Evolutionary conservation across 2,113 vertebrate genomes (phyloP).

Genomic region (Helogale parvula): DNA sequence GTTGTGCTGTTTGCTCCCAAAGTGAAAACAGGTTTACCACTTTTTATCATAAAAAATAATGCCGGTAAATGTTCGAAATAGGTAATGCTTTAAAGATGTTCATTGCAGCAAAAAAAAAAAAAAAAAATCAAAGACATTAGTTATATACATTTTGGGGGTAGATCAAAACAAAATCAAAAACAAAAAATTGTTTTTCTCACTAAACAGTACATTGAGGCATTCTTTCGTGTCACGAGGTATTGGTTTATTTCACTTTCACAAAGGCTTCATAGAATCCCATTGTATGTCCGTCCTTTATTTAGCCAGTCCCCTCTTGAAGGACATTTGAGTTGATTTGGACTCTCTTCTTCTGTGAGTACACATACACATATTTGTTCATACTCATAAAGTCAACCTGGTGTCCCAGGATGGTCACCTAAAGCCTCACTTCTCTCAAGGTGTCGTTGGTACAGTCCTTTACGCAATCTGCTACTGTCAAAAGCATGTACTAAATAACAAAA

Average conservation of each 20-base stretch:
- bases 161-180: neutral
- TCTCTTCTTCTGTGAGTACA: neutral
- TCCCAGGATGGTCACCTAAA: neutral
- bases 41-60: constrained; percentile 1
- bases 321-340: neutral
- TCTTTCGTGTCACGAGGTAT: neutral
- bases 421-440: neutral
- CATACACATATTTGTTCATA: neutral
- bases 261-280: fast-evolving
- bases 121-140: neutral
- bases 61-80: neutral
- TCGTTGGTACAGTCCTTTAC: neutral
- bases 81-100: neutral
- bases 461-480: neutral
- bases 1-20: neutral
- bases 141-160: neutral
- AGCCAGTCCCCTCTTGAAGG: neutral
- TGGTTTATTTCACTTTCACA: neutral
- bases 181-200: neutral
- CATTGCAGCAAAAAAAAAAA: neutral
- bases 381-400: neutral
- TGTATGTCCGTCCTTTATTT: neutral
- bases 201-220: neutral
- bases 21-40: neutral
- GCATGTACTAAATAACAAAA: neutral